A percentile compares a stretch with the other conserved stretches of the same genome.
Evolutionary conservation across 2,888 invertebrate species (phyloP).

Genomic region (Notocelia uddmanniana): DNA sequence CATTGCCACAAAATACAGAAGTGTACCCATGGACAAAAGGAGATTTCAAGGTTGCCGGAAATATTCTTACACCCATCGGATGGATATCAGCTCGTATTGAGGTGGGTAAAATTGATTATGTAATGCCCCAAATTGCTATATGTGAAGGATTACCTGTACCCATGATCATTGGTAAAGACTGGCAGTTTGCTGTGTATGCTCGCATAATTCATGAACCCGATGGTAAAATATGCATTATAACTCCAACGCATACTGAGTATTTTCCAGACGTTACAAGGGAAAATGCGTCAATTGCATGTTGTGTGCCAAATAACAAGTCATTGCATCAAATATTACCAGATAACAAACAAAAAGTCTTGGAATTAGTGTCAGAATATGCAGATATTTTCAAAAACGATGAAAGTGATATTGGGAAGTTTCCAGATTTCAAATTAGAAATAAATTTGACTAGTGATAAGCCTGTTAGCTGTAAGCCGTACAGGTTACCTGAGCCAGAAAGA

Average conservation of each 20-base stretch:
- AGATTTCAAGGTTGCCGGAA: conserved; percentile 12
- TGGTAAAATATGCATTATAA: no score
- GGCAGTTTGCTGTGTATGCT: conserved; percentile 26
- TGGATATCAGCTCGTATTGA: conserved; percentile 17
- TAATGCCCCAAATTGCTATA: conserved; percentile 10
- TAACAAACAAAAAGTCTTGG: no score
- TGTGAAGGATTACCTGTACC: no score
- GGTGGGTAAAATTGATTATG: conserved; percentile 10
- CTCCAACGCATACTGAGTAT: no score
- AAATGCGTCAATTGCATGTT: no score
- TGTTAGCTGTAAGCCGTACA: conserved; percentile 36
- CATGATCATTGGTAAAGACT: no score
- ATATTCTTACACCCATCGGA: conserved; percentile 16
- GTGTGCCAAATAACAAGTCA: no score
- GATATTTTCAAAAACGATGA: background rate
- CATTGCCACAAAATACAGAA: background rate
- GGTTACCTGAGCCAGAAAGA: conserved; percentile 32
- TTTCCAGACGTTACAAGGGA: no score
- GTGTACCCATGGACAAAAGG: conserved; percentile 19
- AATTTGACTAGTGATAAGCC: conserved; percentile 26
- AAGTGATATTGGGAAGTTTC: conserved; percentile 33
- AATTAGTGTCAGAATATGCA: no score
- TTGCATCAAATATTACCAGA: no score
- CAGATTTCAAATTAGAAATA: conserved; percentile 36
- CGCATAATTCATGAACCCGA: conserved; percentile 22